Conservation (phyloP, 1,140 invertebrate species). For the Macrostomum lignano region DNA sequence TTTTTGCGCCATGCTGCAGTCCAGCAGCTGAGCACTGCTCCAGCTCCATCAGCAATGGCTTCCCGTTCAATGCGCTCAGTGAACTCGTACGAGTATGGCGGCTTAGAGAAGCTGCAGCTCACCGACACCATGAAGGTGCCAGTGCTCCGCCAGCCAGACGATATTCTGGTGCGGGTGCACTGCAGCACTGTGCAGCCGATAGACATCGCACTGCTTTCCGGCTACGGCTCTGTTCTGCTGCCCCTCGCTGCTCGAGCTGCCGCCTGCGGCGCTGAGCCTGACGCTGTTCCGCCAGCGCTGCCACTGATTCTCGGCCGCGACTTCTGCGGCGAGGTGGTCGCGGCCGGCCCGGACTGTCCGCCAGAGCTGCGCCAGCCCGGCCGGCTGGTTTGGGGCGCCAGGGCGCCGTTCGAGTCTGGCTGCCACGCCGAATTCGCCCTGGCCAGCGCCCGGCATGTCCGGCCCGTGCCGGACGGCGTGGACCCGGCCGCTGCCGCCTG, state of each 20-base stretch:
- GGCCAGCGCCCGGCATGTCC: no score
- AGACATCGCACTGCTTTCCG: slow-evolving; percentile 60
- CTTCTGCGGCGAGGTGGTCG: slow-evolving; percentile 18
- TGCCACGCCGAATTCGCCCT: no score
- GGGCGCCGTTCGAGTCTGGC: no score
- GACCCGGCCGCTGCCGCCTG: no score
- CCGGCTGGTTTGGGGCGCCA: no score
- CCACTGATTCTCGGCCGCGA: slow-evolving; percentile 19
- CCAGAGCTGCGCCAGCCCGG: no score
- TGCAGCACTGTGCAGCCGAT: slow-evolving; percentile 66
- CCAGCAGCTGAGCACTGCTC: no score
- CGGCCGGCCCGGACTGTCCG: no score
- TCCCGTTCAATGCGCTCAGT: no score
- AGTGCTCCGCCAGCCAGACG: slow-evolving; percentile 36
- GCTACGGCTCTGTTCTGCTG: slow-evolving; percentile 8
- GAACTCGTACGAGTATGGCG: slow-evolving; percentile 17
- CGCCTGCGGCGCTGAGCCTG: background rate
- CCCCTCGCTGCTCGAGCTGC: slow-evolving; percentile 40
- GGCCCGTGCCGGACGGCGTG: no score
- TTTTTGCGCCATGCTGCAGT: no score
- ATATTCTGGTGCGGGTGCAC: slow-evolving; percentile 47
- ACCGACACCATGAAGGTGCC: slow-evolving; percentile 29
- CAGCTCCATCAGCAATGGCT: no score
- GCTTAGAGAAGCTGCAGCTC: slow-evolving; percentile 11
- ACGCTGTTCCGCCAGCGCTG: slow-evolving; percentile 8